phyloP scores from a whole-genome alignment of 35 echinoderm and acorn worm species.

The Heliocidaris erythrogramma region DNA sequence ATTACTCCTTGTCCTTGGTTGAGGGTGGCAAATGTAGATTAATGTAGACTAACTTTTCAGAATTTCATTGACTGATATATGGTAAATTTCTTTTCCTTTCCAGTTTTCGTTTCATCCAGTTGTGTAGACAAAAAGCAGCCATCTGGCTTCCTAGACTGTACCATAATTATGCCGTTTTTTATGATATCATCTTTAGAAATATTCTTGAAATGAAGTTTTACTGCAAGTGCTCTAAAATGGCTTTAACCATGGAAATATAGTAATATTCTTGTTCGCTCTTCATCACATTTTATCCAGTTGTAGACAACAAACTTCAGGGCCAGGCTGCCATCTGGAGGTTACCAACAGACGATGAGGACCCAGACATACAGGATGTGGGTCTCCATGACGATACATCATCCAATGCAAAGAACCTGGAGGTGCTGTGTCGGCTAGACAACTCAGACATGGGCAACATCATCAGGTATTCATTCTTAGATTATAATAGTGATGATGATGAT shows the following conservation, averaged over 20 bases:
- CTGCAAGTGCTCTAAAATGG: no score
- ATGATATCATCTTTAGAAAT: no score
- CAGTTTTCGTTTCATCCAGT: conserved; percentile 45
- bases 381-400: conserved; percentile 67
- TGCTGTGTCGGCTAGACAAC: conserved; percentile 82
- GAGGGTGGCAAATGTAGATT: no score
- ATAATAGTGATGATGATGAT: neutral
- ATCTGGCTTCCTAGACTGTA: conserved; percentile 47
- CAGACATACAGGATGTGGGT: conserved; percentile 49
- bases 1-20: no score
- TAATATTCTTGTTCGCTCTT: neutral
- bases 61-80: no score
- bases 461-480: conserved; percentile 52
- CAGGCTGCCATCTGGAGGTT: conserved; percentile 83
- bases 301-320: conserved; percentile 83
- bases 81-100: neutral
- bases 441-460: conserved; percentile 76
- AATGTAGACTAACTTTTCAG: no score
- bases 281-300: conserved; percentile 53
- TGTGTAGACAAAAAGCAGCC: conserved; percentile 72
- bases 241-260: no score
- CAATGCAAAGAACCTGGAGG: conserved; percentile 66
- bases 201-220: no score
- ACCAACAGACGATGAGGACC: conserved; percentile 64
- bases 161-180: no score